Evolutionary conservation across 2,888 invertebrate genomes (phyloP).

Genomic region (Macrophya alboannulata): DNA sequence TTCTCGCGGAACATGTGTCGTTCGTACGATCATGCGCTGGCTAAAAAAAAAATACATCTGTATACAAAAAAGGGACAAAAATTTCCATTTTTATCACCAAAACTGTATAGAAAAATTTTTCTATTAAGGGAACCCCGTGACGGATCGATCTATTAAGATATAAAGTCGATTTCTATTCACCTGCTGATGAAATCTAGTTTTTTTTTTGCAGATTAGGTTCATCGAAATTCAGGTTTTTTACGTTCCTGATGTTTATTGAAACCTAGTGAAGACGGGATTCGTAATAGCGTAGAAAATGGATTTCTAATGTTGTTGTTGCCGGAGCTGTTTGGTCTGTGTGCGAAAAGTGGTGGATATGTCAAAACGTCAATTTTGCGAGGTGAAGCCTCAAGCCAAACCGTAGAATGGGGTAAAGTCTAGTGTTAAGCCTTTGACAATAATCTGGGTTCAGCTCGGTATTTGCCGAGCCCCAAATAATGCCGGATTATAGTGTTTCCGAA

Average conservation of each 20-base stretch:
- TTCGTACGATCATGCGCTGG: conserved; percentile 62
- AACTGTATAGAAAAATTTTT: conserved; percentile 53
- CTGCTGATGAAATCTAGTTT: not conserved
- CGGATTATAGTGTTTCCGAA: conserved; percentile 54
- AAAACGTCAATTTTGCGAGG: conserved; percentile 49
- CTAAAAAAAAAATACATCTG: conserved; percentile 48
- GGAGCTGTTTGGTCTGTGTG: not conserved
- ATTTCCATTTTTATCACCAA: conserved; percentile 75
- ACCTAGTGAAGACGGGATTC: no score
- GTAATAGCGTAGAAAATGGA: not conserved
- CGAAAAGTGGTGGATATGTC: conserved; percentile 33
- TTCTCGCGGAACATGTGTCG: conserved; percentile 68
- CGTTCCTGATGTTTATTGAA: not conserved
- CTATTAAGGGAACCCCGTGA: conserved; percentile 14
- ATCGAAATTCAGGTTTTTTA: not conserved
- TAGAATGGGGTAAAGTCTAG: conserved; percentile 22
- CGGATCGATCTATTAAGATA: conserved; percentile 45
- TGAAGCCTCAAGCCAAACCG: conserved; percentile 3
- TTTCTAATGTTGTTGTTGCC: conserved; percentile 1
- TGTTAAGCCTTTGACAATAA: conserved; percentile 53
- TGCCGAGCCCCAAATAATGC: conserved; percentile 21
- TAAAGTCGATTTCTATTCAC: conserved; percentile 19
- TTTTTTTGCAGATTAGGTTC: not conserved
- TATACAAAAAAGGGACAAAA: conserved; percentile 2
- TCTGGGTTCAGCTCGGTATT: conserved; percentile 24